phyloP scores from a whole-genome alignment of 2,888 invertebrate species.

The Hyposoter didymator region DNA sequence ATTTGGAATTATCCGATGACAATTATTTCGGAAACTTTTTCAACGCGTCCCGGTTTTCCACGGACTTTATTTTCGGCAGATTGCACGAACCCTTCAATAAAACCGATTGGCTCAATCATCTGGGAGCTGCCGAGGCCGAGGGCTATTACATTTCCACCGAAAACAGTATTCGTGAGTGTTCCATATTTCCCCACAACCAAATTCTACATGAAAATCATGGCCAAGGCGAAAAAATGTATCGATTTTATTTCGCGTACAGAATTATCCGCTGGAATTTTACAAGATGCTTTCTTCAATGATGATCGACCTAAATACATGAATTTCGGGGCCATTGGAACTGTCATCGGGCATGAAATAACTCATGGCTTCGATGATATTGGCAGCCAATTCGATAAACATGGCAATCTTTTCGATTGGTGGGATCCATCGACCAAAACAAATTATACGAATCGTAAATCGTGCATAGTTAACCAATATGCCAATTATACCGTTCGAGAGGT shows the following conservation, averaged over 20 bases:
- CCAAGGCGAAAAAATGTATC: neutral
- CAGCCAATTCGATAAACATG: conserved; percentile 95
- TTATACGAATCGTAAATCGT: conserved; percentile 92
- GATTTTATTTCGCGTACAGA: neutral
- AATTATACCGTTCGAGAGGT: too few relatives aligned
- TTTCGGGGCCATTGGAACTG: conserved; percentile 91
- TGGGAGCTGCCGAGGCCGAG: too few relatives aligned
- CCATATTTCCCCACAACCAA: neutral
- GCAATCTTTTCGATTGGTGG: conserved; percentile 98
- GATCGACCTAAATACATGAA: conserved; percentile 94
- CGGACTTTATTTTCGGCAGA: conserved; percentile 85
- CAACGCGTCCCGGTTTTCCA: conserved; percentile 85
- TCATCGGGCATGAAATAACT: conserved; percentile 96
- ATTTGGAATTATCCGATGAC: conserved; percentile 83
- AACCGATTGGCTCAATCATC: conserved; percentile 86
- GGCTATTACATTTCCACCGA: too few relatives aligned
- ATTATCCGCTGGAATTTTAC: conserved; percentile 95
- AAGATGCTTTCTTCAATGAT: conserved; percentile 95
- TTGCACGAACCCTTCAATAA: conserved; percentile 85
- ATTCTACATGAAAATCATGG: too few relatives aligned
- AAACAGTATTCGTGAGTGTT: neutral
- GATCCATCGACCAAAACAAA: conserved; percentile 91
- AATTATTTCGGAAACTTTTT: conserved; percentile 85
- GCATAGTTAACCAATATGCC: conserved; percentile 80
- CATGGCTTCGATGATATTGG: conserved; percentile 96